Evolutionary conservation across 2,888 invertebrate genomes (phyloP), one percentile per base, ranked within the genome.

Genomic region (Drosophila acutilabella): DNA sequence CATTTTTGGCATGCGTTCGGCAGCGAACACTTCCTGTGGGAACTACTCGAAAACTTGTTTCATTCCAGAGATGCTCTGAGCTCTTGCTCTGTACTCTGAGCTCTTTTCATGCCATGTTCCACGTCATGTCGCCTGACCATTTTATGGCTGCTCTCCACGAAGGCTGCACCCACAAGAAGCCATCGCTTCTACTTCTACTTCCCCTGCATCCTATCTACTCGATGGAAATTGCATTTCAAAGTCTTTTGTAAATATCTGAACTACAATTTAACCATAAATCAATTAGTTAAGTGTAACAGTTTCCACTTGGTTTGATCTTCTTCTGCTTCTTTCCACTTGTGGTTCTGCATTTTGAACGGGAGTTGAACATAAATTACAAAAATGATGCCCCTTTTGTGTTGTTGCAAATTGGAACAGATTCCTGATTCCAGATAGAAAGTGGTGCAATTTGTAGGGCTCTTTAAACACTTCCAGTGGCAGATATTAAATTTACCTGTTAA

Each of bases 11-110:
- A 84, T 83, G 85, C 83, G 83, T 84, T 83, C 77, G 73, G 77
- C 79, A 79, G 77, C 62, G 81, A 81, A 81, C 83, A 83, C 87
- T 87, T 83, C 84, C 83, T 83, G 87, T 83, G 83, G 87, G 83
- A 87, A 87, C 81, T 81, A 75, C 79, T 73, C 38, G 48, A 66
- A 51, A 77, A 77, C 77, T 79, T 70, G 84, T 75, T 86, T 66
- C 76, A 71, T 70, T 60, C 71, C 47, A 33, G 40, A 54, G 48
- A 4, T 41, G 18, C 26, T 52, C 26, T 18, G 14, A 52, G 54
- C 50, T 30, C 30, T n/a, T 23, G 23, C 23, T 23, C 23, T 23
- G 23, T 23, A 23, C 23, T 23, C 6, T 23, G 26, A 54, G 51
- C 33, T 48, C 45, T 54, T 44, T 64, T 36, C 50, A 20, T 41